A percentile compares a stretch with the other conserved stretches of the same genome.
phyloP scores from a whole-genome alignment of 2,888 invertebrate genomes.

The Lymantria dispar region DNA sequence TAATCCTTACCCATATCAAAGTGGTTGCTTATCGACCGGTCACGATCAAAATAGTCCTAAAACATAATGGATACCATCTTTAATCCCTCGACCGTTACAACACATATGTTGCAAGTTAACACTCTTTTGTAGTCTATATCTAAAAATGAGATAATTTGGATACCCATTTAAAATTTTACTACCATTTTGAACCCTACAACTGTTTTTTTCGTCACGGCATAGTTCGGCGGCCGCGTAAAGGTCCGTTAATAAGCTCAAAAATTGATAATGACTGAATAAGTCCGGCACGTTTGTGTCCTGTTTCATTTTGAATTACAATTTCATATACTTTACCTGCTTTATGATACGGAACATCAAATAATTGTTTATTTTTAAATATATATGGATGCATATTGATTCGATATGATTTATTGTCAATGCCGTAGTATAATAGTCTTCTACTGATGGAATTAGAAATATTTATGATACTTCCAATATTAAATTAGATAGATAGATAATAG shows the following conservation, averaged over 20 bases:
- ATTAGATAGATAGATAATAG: too few relatives aligned
- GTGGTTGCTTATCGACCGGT: constrained; percentile 12
- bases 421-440: background rate
- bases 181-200: constrained; percentile 71
- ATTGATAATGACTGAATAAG: constrained; percentile 75
- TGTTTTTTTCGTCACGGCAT: constrained; percentile 57
- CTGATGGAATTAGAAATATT: background rate
- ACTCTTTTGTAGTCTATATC: constrained; percentile 78
- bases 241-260: constrained; percentile 68
- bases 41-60: constrained; percentile 23
- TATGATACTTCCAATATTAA: too few relatives aligned
- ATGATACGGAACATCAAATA: constrained; percentile 43
- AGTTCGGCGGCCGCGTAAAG: constrained; percentile 68
- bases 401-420: background rate
- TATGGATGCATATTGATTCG: constrained; percentile 20
- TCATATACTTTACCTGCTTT: constrained; percentile 51
- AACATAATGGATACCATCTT: constrained; percentile 42
- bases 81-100: constrained; percentile 39
- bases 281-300: constrained; percentile 49
- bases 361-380: constrained; percentile 24
- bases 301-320: constrained; percentile 60
- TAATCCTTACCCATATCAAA: constrained; percentile 18
- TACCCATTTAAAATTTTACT: constrained; percentile 72
- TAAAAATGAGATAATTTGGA: constrained; percentile 80
- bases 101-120: constrained; percentile 74